A percentile compares a stretch with the other conserved stretches of the same genome.
phyloP scores from a whole-genome alignment of 2,797 vertebrate species.

The Odontamblyopus lacepedii region DNA sequence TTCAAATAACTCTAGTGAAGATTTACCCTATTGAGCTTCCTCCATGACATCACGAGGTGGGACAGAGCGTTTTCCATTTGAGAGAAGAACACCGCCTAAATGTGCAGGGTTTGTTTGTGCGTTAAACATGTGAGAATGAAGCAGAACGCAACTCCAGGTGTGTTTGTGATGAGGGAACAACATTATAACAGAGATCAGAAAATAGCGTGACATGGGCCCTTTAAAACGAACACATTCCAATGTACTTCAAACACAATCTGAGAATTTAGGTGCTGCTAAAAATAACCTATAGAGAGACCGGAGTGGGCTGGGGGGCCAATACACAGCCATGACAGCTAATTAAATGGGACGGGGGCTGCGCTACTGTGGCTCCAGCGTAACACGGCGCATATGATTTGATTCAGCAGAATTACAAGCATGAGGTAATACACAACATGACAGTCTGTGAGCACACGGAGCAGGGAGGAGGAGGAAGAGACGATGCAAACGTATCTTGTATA shows the following conservation, averaged over 20 bases:
- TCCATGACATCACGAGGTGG: too few relatives aligned
- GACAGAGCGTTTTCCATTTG: too few relatives aligned
- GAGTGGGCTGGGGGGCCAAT: slow-evolving; percentile 33
- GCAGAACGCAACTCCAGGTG: too few relatives aligned
- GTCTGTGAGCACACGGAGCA: not conserved
- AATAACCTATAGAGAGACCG: slow-evolving; percentile 1
- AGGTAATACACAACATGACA: slow-evolving; percentile 19
- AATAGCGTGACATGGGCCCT: too few relatives aligned
- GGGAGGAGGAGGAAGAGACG: not conserved
- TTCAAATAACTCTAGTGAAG: too few relatives aligned
- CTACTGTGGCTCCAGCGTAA: slow-evolving; percentile 35
- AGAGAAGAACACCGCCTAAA: too few relatives aligned
- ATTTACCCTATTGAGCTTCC: too few relatives aligned
- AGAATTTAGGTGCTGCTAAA: slow-evolving; percentile 43
- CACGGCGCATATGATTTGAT: slow-evolving; percentile 33
- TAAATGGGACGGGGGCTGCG: slow-evolving; percentile 56
- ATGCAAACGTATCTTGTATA: slow-evolving; percentile 6
- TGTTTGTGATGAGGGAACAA: too few relatives aligned
- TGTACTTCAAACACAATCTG: not conserved
- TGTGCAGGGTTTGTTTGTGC: too few relatives aligned
- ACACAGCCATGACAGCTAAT: slow-evolving; percentile 58
- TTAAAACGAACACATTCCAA: slow-evolving; percentile 4
- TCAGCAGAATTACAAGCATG: slow-evolving; percentile 39
- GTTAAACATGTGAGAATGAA: too few relatives aligned
- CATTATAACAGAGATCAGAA: too few relatives aligned